Conservation (phyloP, 2,888 invertebrate species). For the Tinea trinotella region DNA sequence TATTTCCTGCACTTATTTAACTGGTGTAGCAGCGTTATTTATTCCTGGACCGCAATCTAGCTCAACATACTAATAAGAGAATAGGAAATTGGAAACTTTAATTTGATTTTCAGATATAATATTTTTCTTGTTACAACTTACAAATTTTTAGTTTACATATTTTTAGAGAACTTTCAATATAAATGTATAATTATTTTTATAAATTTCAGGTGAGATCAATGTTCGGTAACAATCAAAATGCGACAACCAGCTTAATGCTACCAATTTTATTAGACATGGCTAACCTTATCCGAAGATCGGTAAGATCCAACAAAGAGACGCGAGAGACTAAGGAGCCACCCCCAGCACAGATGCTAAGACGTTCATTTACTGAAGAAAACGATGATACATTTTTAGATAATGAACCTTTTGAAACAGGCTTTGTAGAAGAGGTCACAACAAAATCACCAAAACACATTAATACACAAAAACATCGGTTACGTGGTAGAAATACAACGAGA, state of each 20-base stretch:
- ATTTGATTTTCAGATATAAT: too few species aligned
- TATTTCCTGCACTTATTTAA: too few species aligned
- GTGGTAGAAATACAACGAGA: conserved; percentile 20
- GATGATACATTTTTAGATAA: conserved; percentile 36
- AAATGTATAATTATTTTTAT: neutral
- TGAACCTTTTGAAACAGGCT: conserved; percentile 43
- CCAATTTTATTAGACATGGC: conserved; percentile 78
- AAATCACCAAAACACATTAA: conserved; percentile 26
- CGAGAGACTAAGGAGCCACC: conserved; percentile 39
- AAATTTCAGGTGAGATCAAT: conserved; percentile 70
- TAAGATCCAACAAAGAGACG: conserved; percentile 48
- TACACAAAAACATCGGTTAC: conserved; percentile 28
- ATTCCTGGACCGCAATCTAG: too few species aligned
- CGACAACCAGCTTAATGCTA: conserved; percentile 69
- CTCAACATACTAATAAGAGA: too few species aligned
- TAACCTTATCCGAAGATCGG: conserved; percentile 70
- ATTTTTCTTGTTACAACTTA: too few species aligned
- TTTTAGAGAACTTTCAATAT: too few species aligned
- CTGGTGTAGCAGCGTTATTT: too few species aligned
- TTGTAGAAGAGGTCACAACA: conserved; percentile 30
- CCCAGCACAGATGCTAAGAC: conserved; percentile 30
- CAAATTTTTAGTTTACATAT: too few species aligned
- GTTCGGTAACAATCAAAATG: conserved; percentile 70
- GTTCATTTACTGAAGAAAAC: conserved; percentile 47
- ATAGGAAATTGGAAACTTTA: too few species aligned